Evolutionary conservation across 2,113 vertebrate genomes (phyloP).

Genomic region (Microtus pennsylvanicus): DNA sequence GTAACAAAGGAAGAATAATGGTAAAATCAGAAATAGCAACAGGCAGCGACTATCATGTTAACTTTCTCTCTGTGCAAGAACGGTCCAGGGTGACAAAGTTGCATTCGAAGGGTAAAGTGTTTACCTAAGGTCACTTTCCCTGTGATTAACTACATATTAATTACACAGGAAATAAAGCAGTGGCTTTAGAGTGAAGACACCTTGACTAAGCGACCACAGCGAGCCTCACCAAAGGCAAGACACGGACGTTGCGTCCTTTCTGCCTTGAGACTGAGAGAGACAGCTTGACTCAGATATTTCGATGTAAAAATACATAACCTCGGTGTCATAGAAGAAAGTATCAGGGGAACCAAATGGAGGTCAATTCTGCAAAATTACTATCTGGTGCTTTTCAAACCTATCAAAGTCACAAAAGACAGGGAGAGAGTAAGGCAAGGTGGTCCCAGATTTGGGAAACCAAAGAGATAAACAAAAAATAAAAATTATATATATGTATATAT

Average conservation of each 20-base stretch:
- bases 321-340: background rate
- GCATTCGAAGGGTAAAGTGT: background rate
- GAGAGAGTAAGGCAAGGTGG: background rate
- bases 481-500: no score
- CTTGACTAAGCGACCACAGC: background rate
- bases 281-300: background rate
- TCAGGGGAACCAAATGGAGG: background rate
- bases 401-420: background rate
- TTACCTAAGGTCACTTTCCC: background rate
- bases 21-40: background rate
- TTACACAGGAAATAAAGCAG: background rate
- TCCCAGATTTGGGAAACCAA: background rate
- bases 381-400: background rate
- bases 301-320: background rate
- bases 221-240: background rate
- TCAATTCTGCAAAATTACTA: background rate
- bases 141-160: background rate
- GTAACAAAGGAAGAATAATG: background rate
- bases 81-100: background rate
- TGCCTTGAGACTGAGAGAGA: background rate
- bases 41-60: background rate
- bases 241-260: background rate
- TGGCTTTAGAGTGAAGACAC: background rate
- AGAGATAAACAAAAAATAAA: background rate
- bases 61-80: conserved; percentile 28